Evolutionary conservation across 2,113 vertebrate genomes (phyloP).

Genomic region (Gorsachius goisagi): DNA sequence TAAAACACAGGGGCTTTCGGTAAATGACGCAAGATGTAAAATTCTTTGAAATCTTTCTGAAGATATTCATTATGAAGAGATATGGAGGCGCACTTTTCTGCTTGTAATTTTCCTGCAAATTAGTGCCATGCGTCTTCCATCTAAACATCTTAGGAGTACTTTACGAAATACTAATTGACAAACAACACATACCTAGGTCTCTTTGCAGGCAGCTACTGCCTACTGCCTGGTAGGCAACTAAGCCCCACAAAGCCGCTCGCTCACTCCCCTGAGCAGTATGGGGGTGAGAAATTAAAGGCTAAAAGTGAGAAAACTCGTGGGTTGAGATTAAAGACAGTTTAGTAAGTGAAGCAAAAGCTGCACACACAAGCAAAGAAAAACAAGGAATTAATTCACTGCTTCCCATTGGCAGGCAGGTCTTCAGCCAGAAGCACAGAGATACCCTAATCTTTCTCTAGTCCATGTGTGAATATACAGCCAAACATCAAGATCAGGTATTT

Average conservation of each 20-base stretch:
- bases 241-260: background rate
- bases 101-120: background rate
- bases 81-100: background rate
- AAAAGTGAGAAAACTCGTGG: background rate
- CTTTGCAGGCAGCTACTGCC: background rate
- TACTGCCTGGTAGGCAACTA: background rate
- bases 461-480: background rate
- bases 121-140: background rate
- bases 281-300: background rate
- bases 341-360: background rate
- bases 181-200: fast-evolving
- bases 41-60: background rate
- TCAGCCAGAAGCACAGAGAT: background rate
- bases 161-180: background rate
- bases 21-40: background rate
- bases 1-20: background rate
- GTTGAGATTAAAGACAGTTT: background rate
- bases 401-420: no score
- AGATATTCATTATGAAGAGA: background rate
- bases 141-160: background rate
- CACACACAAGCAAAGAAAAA: fast-evolving
- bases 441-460: background rate
- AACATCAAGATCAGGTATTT: background rate
- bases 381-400: no score
- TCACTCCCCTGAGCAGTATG: fast-evolving